Evolutionary conservation across 2,888 invertebrate genomes (phyloP).

Genomic region (Pterobdella sp.): DNA sequence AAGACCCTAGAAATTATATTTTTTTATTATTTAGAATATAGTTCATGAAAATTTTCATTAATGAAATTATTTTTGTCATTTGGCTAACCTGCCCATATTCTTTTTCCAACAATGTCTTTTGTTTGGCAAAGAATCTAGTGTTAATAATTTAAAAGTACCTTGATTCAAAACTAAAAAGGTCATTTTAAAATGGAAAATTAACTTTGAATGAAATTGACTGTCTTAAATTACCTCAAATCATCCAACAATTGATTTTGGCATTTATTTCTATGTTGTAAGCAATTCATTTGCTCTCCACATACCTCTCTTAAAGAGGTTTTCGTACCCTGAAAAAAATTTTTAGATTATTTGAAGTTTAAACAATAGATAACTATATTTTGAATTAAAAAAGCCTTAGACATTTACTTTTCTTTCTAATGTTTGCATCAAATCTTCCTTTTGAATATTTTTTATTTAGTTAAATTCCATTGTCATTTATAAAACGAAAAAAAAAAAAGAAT

Average conservation of each 20-base stretch:
- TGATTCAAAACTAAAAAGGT: neutral
- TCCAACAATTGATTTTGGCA: neutral
- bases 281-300: neutral
- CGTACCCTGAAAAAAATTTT: too few species aligned
- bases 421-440: neutral
- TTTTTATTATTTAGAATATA: neutral
- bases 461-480: neutral
- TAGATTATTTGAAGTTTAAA: too few species aligned
- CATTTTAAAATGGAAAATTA: neutral
- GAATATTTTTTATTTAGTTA: neutral
- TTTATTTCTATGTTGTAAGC: neutral
- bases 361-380: too few species aligned
- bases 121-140: slow-evolving; percentile 16
- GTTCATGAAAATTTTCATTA: neutral
- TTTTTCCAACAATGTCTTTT: slow-evolving; percentile 18
- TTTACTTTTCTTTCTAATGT: slow-evolving; percentile 10
- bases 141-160: neutral
- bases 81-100: slow-evolving; percentile 20
- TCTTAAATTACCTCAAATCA: too few species aligned
- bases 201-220: too few species aligned
- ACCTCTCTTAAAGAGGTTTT: neutral
- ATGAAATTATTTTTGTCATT: neutral
- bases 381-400: neutral
- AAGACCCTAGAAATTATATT: slow-evolving; percentile 1
- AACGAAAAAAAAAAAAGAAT: too few species aligned